phyloP scores from a whole-genome alignment of 2,797 vertebrate genomes.

The Jordanella pulchra region DNA sequence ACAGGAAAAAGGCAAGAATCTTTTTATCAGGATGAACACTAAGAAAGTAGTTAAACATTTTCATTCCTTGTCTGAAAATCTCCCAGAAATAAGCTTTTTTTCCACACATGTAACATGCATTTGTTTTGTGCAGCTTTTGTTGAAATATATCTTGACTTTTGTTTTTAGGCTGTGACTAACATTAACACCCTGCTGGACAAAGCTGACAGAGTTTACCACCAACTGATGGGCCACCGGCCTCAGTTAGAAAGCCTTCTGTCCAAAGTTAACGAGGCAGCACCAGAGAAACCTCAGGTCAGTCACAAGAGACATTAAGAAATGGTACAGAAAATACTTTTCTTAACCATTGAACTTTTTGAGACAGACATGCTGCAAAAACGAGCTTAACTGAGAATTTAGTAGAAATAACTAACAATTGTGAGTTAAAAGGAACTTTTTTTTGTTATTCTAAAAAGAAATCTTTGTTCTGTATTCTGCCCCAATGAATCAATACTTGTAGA shows the following conservation, averaged over 20 bases:
- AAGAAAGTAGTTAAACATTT: not conserved
- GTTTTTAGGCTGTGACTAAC: constrained; percentile 92
- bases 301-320: not conserved
- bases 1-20: constrained; percentile 91
- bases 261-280: constrained; percentile 97
- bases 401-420: not conserved
- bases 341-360: too few species aligned
- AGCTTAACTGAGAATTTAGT: not conserved
- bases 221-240: constrained; percentile 97
- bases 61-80: not conserved
- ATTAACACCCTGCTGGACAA: constrained; percentile 98
- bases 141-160: not conserved
- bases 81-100: not conserved
- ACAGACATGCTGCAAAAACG: not conserved
- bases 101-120: not conserved
- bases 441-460: too few species aligned
- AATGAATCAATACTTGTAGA: too few species aligned
- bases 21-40: not conserved
- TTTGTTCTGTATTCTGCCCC: too few species aligned
- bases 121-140: not conserved
- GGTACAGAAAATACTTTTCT: not conserved
- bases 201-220: constrained; percentile 97
- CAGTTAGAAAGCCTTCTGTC: constrained; percentile 95
- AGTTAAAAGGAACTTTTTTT: too few species aligned
- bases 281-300: constrained; percentile 95